Base-by-base conservation (phyloP, 2,113 vertebrate genomes). In the Heteronetta atricapilla region DNA sequence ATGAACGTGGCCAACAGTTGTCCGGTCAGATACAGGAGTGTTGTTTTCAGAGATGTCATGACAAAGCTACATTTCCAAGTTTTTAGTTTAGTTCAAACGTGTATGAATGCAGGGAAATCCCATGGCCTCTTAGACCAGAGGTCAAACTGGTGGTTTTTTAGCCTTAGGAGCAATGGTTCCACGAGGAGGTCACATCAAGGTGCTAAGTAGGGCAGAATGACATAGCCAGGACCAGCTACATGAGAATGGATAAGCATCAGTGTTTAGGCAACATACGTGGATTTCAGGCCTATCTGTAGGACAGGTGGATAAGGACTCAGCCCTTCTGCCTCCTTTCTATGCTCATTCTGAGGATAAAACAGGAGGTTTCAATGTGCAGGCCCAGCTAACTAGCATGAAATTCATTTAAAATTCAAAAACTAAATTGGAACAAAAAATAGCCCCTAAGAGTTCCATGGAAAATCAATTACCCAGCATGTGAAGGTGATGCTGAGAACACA, bases 381-480 rank as follows among this genome's bases (percentile, higher is more conserved):
- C 83, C 77, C 86, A 92, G 44, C 63, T 85, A 60, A 77, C 25
- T 82, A 50, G 50, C 4, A 6, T 89, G 86, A 94, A 96, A 93
- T 77, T 92, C 64, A 96, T 84, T 90, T 93, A 79, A 89, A 93
- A 93, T 92, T 89, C 67, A 90, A 88, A 93, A 86, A 60, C 20
- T 79, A 89, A 95, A 96, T 89, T 79, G 69, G 59, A 52, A 13
- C 34, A 50, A 50, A 50, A 88, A 82, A 63, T 34, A 14, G 13
- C 25, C 33, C 82, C 26, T 34, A 88, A 80, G 50, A 89, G 55
- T 93, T 93, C 70, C 80, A 69, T 23, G 83, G 77, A 90, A 95
- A 96, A 95, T 93, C 90, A 92, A 89, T 96, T 94, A 95, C 75
- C 26, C 40, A 67, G 79, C 75, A 63, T 48, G 75, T 5, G 6